Evolutionary conservation across 2,113 vertebrate genomes (phyloP).

Genomic region (Rhagologus leucostigma): DNA sequence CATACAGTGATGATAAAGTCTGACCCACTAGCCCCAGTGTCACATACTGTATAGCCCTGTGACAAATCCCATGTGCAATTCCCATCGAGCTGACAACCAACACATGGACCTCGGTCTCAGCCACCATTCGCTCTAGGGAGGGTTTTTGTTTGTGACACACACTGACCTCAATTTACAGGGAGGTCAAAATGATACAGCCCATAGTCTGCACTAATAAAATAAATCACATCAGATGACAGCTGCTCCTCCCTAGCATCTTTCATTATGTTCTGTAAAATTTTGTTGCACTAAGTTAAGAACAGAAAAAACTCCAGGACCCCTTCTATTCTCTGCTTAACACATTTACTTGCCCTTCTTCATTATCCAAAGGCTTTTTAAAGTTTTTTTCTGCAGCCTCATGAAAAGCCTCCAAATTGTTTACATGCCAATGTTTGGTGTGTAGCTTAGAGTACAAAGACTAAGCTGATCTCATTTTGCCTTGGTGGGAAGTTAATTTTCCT

Average conservation of each 20-base stretch:
- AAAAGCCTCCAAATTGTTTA: constrained; percentile 32
- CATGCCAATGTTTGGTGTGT: not conserved
- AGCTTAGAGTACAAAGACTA: constrained; percentile 41
- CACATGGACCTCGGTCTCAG: not conserved
- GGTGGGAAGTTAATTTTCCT: constrained; percentile 37
- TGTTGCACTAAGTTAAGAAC: not conserved
- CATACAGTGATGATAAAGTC: constrained; percentile 33
- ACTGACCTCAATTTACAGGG: constrained; percentile 72
- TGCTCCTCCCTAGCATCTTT: constrained; percentile 38
- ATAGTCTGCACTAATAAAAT: constrained; percentile 41
- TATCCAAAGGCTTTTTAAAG: not conserved
- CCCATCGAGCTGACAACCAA: constrained; percentile 60
- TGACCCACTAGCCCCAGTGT: constrained; percentile 47
- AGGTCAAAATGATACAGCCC: constrained; percentile 58
- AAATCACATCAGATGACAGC: constrained; percentile 60
- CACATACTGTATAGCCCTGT: constrained; percentile 42
- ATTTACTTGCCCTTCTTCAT: not conserved
- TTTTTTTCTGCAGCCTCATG: not conserved
- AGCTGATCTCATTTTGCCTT: not conserved
- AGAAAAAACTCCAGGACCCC: not conserved
- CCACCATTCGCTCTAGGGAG: constrained; percentile 13
- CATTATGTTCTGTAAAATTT: constrained; percentile 3
- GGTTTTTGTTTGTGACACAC: constrained; percentile 49
- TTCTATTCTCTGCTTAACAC: not conserved
- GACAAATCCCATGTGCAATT: constrained; percentile 70